phyloP scores from a whole-genome alignment of 2,113 vertebrate species.

The Urocolius indicus region DNA sequence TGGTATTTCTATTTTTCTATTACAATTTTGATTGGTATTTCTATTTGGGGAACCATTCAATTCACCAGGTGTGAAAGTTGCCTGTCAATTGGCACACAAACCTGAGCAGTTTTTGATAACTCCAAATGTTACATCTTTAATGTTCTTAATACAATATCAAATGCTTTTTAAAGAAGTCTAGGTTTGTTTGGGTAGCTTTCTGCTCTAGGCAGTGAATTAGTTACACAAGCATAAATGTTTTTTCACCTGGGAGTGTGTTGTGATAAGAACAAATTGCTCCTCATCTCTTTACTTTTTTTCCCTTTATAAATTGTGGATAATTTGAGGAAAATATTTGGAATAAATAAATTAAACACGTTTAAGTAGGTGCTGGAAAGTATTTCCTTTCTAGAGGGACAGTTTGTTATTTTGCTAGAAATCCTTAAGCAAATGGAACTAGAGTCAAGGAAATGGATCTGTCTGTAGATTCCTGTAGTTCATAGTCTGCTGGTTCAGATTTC shows the following conservation, averaged over 20 bases:
- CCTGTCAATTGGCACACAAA: not conserved
- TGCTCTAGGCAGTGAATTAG: slow-evolving; percentile 51
- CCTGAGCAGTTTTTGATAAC: not conserved
- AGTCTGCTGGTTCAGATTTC: not conserved
- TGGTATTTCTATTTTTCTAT: too few relatives aligned
- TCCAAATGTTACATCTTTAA: slow-evolving; percentile 56
- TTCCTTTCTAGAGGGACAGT: not conserved
- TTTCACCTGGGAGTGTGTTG: slow-evolving; percentile 51
- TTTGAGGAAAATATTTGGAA: not conserved
- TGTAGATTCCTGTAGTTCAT: not conserved
- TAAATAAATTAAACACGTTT: not conserved
- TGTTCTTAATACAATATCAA: slow-evolving; percentile 59
- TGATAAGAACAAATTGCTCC: not conserved
- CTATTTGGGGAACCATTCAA: not conserved
- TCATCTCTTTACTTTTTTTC: not conserved
- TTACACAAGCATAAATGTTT: slow-evolving; percentile 72
- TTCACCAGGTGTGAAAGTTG: not conserved
- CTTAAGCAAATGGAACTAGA: not conserved
- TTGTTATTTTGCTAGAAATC: not conserved
- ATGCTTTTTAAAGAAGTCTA: slow-evolving; percentile 64
- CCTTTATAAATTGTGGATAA: not conserved
- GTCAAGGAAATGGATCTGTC: not conserved
- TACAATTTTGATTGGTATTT: too few relatives aligned
- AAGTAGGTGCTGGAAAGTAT: not conserved
- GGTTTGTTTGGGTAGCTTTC: slow-evolving; percentile 61